phyloP scores from a whole-genome alignment of 2,888 invertebrate species.

The Hypsopygia costalis region DNA sequence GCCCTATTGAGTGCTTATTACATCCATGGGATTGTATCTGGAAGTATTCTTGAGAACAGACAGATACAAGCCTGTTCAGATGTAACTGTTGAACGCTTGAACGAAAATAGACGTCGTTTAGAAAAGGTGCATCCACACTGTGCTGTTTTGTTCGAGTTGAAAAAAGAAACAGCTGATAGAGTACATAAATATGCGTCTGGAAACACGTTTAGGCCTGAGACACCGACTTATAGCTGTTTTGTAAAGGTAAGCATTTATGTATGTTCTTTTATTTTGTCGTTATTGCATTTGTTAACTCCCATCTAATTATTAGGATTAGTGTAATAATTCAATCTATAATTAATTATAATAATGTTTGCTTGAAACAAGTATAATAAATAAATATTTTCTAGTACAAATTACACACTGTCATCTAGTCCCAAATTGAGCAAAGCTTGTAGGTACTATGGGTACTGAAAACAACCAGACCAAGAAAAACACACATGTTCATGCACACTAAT shows the following conservation, averaged over 20 bases:
- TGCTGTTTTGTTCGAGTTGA: slow-evolving; percentile 52
- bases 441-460: no score
- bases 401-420: no score
- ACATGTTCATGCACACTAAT: no score
- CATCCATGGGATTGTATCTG: slow-evolving; percentile 64
- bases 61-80: slow-evolving; percentile 44
- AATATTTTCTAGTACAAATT: no score
- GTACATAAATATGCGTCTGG: slow-evolving; percentile 71
- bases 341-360: no score
- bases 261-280: no score
- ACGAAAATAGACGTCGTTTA: slow-evolving; percentile 32
- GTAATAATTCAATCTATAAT: no score
- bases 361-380: no score
- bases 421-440: no score
- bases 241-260: slow-evolving; percentile 62
- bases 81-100: slow-evolving; percentile 34
- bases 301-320: no score
- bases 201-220: slow-evolving; percentile 77
- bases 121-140: slow-evolving; percentile 72
- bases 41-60: slow-evolving; percentile 46
- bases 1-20: slow-evolving; percentile 79
- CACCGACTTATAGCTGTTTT: slow-evolving; percentile 71
- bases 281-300: no score
- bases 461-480: no score
- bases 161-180: slow-evolving; percentile 48